Conservation (phyloP, 1,140 invertebrate species). For the Brachionus manjavacas region DNA sequence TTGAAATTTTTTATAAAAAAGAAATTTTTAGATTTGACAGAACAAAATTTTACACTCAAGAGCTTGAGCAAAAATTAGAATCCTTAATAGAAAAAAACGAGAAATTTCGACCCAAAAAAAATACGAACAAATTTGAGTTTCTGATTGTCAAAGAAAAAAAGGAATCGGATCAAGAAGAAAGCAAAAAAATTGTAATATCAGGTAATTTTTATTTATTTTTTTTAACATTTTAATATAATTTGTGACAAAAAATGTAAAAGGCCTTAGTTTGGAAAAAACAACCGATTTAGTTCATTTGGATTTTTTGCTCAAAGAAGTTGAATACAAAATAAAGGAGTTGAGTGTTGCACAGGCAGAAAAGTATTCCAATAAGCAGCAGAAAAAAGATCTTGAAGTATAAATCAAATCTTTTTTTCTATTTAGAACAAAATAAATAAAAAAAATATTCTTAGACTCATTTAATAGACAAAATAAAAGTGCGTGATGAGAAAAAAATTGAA, state of each 20-base stretch:
- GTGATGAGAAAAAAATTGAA: slow-evolving; percentile 42
- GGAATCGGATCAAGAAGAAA: slow-evolving; percentile 45
- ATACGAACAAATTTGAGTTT: slow-evolving; percentile 49
- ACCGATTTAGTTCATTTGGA: slow-evolving; percentile 51
- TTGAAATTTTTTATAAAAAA: neutral
- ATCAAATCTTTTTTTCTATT: neutral
- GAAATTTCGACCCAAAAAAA: slow-evolving; percentile 47
- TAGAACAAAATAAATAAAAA: too few relatives aligned
- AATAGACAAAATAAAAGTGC: slow-evolving; percentile 40
- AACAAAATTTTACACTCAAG: slow-evolving; percentile 51
- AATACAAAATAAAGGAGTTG: slow-evolving; percentile 52
- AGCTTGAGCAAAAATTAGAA: slow-evolving; percentile 47
- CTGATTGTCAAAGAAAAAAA: slow-evolving; percentile 49
- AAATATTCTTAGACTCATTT: slow-evolving; percentile 48
- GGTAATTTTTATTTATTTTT: neutral
- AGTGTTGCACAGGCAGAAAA: slow-evolving; percentile 50
- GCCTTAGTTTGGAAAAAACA: slow-evolving; percentile 51
- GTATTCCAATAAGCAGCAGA: slow-evolving; percentile 50
- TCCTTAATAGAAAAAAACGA: slow-evolving; percentile 46
- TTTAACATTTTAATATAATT: too few relatives aligned
- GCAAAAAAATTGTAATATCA: slow-evolving; percentile 21
- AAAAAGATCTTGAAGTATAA: slow-evolving; percentile 50
- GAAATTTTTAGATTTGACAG: slow-evolving; percentile 46
- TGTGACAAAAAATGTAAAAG: too few relatives aligned
- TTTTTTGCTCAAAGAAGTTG: slow-evolving; percentile 49